Base-by-base conservation (phyloP, 1,140 invertebrate genomes). In the Eumeta japonica region DNA sequence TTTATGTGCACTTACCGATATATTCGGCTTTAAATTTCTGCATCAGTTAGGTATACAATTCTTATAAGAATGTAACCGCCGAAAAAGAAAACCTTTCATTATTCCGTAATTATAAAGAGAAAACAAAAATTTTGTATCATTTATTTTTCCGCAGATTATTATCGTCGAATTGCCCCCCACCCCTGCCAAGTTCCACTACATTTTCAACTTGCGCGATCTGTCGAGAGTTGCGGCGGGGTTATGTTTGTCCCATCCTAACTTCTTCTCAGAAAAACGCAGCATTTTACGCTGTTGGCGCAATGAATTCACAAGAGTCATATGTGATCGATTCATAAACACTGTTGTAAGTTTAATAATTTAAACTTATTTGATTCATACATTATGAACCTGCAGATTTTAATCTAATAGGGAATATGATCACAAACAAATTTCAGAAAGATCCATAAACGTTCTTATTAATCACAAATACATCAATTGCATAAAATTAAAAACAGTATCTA, bases 141-240 rank as follows among this genome's bases (percentile, higher is more conserved):
- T 37, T 38, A 7, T 19, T 29, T 28, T 41, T 31, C 58, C 65
- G 14, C 46, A 86, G 81, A 76, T 81, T 35, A 79, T 90, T 18
- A 82, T 88, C 34, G 73, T 78, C 11, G 84, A 91, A 46, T 61
- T 95, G 34, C 88, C 90, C n/a, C 90, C 92, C 11, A 94, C 90
- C 0, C 93, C 93, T 3, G 87, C 86, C 3, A 94, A 92, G 64
- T 95, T 95, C 73, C 92, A 95, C 65, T 95, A 95, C 65, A 90
- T 94, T 41, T 96, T 94, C 71, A 95, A 94, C 64, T 80, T 95
- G 65, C 81, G 91, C 43, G 92, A 96, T 77, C 71, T 96, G 31
- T 92, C 90, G 1, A 81, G 89, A 32, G 84, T 94, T 16, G 84
- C 83, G 41, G 83, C 83, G 24, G 92, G 92, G 2, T 55, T 96